Percentiles rank a stretch among this genome's conserved stretches.
Conservation (phyloP, 2,113 vertebrate species). For the Sardina pilchardus region DNA sequence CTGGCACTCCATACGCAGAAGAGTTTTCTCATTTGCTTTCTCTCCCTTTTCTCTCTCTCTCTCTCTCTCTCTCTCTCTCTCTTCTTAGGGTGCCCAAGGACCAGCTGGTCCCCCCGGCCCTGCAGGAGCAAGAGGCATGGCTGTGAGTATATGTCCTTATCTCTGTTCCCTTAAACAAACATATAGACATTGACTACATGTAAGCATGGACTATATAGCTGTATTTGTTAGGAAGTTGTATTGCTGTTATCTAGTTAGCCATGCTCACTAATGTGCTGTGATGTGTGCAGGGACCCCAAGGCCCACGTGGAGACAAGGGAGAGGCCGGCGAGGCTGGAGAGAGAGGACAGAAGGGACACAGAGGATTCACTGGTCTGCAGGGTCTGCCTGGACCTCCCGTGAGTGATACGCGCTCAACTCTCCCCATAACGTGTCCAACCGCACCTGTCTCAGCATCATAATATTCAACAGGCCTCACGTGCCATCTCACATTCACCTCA, state of each 20-base stretch:
- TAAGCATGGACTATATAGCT: neutral
- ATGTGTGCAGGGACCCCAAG: constrained; percentile 86
- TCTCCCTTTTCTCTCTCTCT: neutral
- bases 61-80: neutral
- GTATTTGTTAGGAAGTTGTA: neutral
- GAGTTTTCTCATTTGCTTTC: neutral
- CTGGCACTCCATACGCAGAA: neutral
- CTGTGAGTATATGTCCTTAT: constrained; percentile 75
- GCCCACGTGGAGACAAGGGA: constrained; percentile 95
- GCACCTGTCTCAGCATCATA: neutral
- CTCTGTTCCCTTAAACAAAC: neutral
- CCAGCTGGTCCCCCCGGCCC: constrained; percentile 87
- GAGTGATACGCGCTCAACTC: constrained; percentile 61
- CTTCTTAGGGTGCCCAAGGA: constrained; percentile 87
- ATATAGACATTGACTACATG: neutral
- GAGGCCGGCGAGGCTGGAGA: constrained; percentile 91
- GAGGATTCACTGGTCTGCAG: constrained; percentile 96
- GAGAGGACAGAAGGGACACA: constrained; percentile 93
- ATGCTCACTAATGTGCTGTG: neutral
- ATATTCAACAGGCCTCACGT: neutral
- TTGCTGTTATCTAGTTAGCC: neutral
- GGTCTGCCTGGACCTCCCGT: constrained; percentile 95
- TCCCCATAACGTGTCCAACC: neutral
- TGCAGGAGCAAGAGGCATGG: constrained; percentile 89
- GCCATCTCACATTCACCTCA: neutral